phyloP scores from a whole-genome alignment of 2,797 vertebrate genomes.

The Meriones psammophilus region DNA sequence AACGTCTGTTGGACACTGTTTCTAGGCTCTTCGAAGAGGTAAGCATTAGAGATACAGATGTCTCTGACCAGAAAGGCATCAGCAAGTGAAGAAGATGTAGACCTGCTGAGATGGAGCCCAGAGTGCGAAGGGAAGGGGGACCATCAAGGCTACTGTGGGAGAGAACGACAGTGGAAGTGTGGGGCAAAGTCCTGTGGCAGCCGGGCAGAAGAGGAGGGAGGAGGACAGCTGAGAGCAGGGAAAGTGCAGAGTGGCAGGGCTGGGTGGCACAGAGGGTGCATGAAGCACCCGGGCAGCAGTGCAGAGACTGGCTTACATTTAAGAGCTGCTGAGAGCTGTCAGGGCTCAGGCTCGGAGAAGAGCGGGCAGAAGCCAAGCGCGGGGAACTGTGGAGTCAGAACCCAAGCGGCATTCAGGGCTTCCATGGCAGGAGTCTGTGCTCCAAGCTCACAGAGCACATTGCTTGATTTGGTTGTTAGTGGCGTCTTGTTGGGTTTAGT shows the following conservation, averaged over 20 bases:
- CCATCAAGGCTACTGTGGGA: background rate
- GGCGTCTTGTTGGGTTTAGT: background rate
- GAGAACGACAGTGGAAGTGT: background rate
- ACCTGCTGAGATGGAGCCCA: background rate
- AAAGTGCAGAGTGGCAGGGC: background rate
- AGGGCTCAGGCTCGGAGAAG: background rate
- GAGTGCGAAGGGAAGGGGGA: background rate
- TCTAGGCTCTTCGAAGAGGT: background rate
- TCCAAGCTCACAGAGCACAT: background rate
- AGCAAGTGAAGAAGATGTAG: background rate
- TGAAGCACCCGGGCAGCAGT: background rate
- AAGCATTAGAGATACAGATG: background rate
- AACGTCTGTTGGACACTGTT: background rate
- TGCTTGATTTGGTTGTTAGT: background rate
- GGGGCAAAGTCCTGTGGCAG: background rate
- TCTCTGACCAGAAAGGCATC: background rate
- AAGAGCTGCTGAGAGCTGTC: background rate
- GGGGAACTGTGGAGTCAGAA: background rate
- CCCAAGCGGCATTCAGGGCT: accelerated
- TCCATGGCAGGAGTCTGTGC: accelerated
- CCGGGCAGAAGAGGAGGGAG: background rate
- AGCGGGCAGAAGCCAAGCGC: background rate
- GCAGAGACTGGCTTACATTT: background rate
- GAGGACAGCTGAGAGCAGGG: too few species aligned
- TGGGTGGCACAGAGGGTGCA: background rate